Evolutionary conservation across 2,797 vertebrate genomes (phyloP).

Genomic region (Halcyon smyrnensis): DNA sequence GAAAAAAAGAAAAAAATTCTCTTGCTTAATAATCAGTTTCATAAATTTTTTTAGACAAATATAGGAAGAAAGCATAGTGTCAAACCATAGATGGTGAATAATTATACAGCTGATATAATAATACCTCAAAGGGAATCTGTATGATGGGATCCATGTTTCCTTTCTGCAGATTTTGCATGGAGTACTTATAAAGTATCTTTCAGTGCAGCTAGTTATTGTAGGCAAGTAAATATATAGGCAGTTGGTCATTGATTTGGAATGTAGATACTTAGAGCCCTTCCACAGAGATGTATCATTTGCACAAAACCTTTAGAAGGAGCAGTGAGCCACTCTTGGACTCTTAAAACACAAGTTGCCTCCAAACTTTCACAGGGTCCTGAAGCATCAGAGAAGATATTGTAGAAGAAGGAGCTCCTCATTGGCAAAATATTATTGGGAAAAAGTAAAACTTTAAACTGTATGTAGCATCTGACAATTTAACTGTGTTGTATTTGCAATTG

Average conservation of each 20-base stretch:
- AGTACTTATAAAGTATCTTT: background rate
- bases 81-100: background rate
- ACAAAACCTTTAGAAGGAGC: background rate
- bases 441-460: too few species aligned
- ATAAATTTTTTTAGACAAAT: background rate
- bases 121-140: background rate
- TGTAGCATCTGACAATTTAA: background rate
- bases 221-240: background rate
- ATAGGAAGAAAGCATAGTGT: background rate
- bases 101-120: background rate
- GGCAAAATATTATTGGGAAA: background rate
- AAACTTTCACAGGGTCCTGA: background rate
- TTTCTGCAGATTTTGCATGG: background rate
- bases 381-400: background rate
- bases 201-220: background rate
- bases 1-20: background rate
- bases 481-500: background rate
- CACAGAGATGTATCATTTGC: background rate
- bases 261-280: background rate
- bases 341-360: background rate
- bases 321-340: background rate
- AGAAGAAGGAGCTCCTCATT: background rate
- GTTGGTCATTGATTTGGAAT: background rate
- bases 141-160: background rate
- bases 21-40: background rate